phyloP scores from a whole-genome alignment of 2,113 vertebrate species.

The Indri indri region DNA sequence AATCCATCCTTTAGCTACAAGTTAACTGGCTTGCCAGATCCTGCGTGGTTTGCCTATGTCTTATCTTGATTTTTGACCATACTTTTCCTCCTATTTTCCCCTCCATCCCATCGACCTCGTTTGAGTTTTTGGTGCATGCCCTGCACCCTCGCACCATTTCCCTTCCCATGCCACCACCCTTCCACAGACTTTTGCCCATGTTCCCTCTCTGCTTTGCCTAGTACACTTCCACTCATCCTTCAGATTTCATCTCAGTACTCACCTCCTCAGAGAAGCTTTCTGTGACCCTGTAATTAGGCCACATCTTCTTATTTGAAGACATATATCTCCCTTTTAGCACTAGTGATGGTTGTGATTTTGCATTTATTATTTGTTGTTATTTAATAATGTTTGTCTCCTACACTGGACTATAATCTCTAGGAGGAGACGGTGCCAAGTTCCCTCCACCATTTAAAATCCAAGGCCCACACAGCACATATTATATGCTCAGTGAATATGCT shows the following conservation, averaged over 20 bases:
- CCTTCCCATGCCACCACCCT: rapidly evolving
- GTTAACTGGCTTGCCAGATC: background rate
- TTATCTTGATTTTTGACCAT: background rate
- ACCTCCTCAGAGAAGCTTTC: background rate
- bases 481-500: background rate
- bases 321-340: background rate
- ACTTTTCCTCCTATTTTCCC: background rate
- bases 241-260: background rate
- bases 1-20: background rate
- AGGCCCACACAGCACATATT: too few relatives aligned
- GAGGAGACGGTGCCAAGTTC: background rate
- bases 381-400: background rate
- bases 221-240: background rate
- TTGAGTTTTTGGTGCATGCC: rapidly evolving
- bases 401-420: too few relatives aligned
- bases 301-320: background rate
- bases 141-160: rapidly evolving
- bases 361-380: too few relatives aligned
- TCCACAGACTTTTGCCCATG: rapidly evolving
- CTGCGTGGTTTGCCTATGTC: too few relatives aligned
- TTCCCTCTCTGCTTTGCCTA: background rate
- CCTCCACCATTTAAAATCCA: background rate
- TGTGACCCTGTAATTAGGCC: background rate
- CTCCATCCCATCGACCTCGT: background rate
- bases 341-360: background rate